Base-by-base conservation (phyloP, 2,888 invertebrate genomes). In the Andrena hattorfiana region DNA sequence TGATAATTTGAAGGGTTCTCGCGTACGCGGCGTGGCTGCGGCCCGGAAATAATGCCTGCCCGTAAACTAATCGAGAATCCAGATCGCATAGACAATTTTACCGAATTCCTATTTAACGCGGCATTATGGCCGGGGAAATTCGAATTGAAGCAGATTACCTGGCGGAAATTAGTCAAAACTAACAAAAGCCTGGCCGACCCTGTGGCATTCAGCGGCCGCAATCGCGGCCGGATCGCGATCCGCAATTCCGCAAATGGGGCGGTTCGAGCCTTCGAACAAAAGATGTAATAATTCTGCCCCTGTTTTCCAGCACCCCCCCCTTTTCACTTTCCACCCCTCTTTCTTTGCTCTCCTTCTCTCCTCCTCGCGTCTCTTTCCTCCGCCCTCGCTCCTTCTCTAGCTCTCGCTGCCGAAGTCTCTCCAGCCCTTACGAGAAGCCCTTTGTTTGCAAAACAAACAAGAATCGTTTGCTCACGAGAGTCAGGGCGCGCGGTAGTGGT, bases 401-500 rank as follows among this genome's bases (percentile, higher is more conserved):
- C 77, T 83, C 77, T 79, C 66, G 66, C 80, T 67, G 69, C 77
- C 81, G 71, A 84, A 83, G 85, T 87, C 79, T 85, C 84, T 84
- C 71, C 77, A 70, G 81, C 87, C 87, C 86, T 83, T 87, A 77
- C 79, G 84, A 85, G 81, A 77, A 81, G 83, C 87, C 92, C 92
- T 91, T 93, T 93, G 93, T 93, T 93, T 93, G 92, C 93, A 92
- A 93, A 92, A 93, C 93, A 93, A 93, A 93, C 93, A 93, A 92
- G 93, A 93, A 93, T 92, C 92, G 93, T 92, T 93, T 92, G 92
- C 91, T 91, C 89, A 69, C 88, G 84, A 84, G 88, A 89, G 89
- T 87, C 89, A 85, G 85, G 84, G 81, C 78, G 72, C 78, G 54
- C 78, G 76, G 74, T 1, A 20, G 82, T 77, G 68, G 69, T 77